Base-by-base conservation (phyloP, 1,140 invertebrate species). In the Euschistus heros region DNA sequence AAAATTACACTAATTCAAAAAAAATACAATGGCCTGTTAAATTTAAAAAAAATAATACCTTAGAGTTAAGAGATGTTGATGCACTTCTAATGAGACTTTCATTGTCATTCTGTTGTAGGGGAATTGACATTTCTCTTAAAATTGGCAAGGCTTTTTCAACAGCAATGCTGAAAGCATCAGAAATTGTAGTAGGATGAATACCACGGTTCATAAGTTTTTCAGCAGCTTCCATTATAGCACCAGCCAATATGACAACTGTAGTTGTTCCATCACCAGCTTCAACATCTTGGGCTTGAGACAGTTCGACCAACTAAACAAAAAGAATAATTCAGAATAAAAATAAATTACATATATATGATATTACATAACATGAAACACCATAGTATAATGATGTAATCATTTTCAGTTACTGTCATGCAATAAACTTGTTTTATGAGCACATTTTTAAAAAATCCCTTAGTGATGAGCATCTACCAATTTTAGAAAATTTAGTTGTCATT, bases 231-330 rank as follows among this genome's bases (percentile, higher is more conserved):
- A 99, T 77, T 18, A 99, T 75, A 69, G 94, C 91, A 47, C 97
- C 97, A 70, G 94, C 94, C 72, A 99, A 85, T 22, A 99, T 89
- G 42, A 97, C 94, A 63, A 99, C 96, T 54, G 92, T 93, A 3
- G 97, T 99, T 22, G 97, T 99, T 57, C 97, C 97, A 82, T 99
- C 97, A 63, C 97, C 97, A 72, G 97, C 97, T 79, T 99, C 97
- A 71, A 97, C 86, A 80, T 99, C 97, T 80, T 99, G 97, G 27
- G 97, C 96, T 73, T 97, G 91, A 1, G 96, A 98, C 66, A 99
- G 79, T 76, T 99, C 97, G 4, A 99, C 97, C 69, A 99, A 79
- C 92, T 94, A 57, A 27, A 57, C 10, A 57, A 50, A n/a, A 50
- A 50, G 20, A 6, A 47, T 6, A 50, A 13, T 44, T 44, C 7